Base-by-base conservation (phyloP, 2,797 vertebrate species). In the Coccyzus lansbergi region DNA sequence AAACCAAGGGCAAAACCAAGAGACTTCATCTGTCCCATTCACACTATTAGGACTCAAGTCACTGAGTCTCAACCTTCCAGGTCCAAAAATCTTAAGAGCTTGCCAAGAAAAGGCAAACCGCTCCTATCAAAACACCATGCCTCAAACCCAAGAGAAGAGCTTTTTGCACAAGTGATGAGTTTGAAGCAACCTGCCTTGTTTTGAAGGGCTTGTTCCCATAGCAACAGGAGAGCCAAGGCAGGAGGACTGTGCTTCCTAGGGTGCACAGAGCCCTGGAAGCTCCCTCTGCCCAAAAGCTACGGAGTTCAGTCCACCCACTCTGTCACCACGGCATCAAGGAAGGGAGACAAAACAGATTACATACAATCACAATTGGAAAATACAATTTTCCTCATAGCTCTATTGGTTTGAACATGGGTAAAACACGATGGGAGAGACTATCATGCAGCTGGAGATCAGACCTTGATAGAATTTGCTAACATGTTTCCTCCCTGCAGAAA, bases 171-270 rank as follows among this genome's bases (percentile, higher is more conserved):
- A 89, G 68, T 68, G 83, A 87, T 7, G 42, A 89, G 69, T 86
- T 38, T 91, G 88, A 96, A 95, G 84, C 1, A 2, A 93, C 42
- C 81, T 89, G 86, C 42, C 71, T 95, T 85, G 58, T 93, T 94
- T 69, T 80, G 79, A 95, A 93, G 65, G 78, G 71, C 53, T 92
- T 0, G 71, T 94, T 96, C 86, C 96, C 90, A 85, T 93, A 92
- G 80, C 78, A 96, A 96, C 95, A 36, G 49, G 19, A 94, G 34
- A 85, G 65, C 29, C 59, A 33, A 86, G 58, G 75, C 75, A 62
- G 60, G 12, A 79, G 77, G 64, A 75, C 71, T 10, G 14, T 8
- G 51, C 34, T 81, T 87, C 76, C 68, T 12, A 33, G 3, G 38
- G 34, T 36, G 31, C 24, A 20, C 40, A 62, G 46, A 86, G 49